Conservation (phyloP, 37 sponge, comb jelly and placozoan genomes). For the Aplysina aerophoba region DNA sequence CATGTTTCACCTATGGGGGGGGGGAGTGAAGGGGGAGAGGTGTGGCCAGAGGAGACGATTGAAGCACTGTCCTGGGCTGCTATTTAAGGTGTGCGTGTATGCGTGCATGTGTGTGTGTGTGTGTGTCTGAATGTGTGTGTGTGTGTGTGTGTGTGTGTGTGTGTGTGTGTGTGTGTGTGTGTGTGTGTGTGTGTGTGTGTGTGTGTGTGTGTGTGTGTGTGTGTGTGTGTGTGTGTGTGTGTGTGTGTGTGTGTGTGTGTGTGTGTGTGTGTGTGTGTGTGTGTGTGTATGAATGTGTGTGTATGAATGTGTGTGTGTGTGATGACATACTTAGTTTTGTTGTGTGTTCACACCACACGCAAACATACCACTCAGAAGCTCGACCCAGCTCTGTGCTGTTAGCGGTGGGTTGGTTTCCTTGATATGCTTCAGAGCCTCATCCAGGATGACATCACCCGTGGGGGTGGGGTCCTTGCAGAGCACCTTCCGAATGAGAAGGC, state of each 20-base stretch:
- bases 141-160: neutral
- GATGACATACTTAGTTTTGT: too few species aligned
- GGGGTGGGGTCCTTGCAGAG: conserved; percentile 77
- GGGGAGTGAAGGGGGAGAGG: neutral
- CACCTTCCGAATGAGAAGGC: conserved; percentile 81
- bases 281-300: conserved; percentile 9
- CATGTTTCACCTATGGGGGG: conserved; percentile 90
- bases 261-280: conserved; percentile 25
- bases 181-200: neutral
- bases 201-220: too few species aligned
- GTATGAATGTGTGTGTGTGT: too few species aligned
- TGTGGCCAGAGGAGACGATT: neutral
- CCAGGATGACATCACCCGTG: conserved; percentile 95
- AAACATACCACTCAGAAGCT: conserved; percentile 89
- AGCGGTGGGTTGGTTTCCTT: conserved; percentile 91
- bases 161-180: too few species aligned
- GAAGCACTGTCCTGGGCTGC: neutral
- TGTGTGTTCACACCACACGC: too few species aligned
- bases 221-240: conserved; percentile 31
- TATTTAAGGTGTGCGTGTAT: too few species aligned
- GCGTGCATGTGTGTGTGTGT: conserved; percentile 32
- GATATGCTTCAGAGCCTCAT: conserved; percentile 93
- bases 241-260: too few species aligned
- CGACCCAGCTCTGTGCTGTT: conserved; percentile 93
- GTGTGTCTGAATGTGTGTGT: conserved; percentile 26